Conservation (phyloP, 2,113 vertebrate species). For the Ptychochromis oligacanthus region DNA sequence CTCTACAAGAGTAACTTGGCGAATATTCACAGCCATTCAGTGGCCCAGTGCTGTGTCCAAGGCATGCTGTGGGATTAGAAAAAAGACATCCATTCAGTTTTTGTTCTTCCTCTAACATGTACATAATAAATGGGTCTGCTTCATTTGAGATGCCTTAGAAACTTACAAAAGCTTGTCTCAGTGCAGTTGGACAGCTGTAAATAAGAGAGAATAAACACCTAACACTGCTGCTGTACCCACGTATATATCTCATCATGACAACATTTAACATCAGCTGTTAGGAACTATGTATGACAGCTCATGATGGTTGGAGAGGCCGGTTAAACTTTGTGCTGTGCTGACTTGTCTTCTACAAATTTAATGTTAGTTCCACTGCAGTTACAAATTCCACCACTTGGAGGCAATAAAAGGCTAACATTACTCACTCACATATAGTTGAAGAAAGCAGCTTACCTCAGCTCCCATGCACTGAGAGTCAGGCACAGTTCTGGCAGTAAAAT, state of each 20-base stretch:
- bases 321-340: not conserved
- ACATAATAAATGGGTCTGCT: not conserved
- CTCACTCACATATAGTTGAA: not conserved
- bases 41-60: slow-evolving; percentile 55
- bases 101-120: not conserved
- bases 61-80: slow-evolving; percentile 60
- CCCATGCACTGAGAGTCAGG: slow-evolving; percentile 24
- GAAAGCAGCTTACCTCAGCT: slow-evolving; percentile 15
- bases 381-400: slow-evolving; percentile 31
- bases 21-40: slow-evolving; percentile 57
- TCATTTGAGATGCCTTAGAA: not conserved
- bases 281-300: not conserved
- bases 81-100: not conserved
- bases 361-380: not conserved
- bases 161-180: slow-evolving; percentile 57
- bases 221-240: not conserved
- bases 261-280: not conserved
- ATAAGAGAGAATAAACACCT: not conserved
- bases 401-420: not conserved
- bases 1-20: slow-evolving; percentile 71
- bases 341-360: not conserved
- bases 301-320: not conserved
- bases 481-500: slow-evolving; percentile 53
- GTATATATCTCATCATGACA: not conserved
- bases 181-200: slow-evolving; percentile 49